phyloP scores from a whole-genome alignment of 2,113 vertebrate species.

The Cromileptes altivelis region DNA sequence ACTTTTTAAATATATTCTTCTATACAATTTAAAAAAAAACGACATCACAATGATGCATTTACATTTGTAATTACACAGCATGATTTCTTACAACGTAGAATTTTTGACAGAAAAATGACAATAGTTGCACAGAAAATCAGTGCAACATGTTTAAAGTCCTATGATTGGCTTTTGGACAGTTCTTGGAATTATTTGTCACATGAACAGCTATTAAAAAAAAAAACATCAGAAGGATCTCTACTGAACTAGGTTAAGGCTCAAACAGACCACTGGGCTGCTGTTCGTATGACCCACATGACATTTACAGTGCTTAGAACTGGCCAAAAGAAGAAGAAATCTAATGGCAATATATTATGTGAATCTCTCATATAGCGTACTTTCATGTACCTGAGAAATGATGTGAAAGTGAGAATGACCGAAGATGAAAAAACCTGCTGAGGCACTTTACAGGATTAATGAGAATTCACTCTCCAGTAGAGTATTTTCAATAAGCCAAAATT shows the following conservation, averaged over 20 bases:
- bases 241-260: not conserved
- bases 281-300: not conserved
- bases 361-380: not conserved
- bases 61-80: not conserved
- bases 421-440: not conserved
- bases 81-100: not conserved
- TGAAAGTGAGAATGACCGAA: too few relatives aligned
- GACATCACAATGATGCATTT: not conserved
- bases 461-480: not conserved
- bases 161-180: not conserved
- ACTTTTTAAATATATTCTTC: not conserved
- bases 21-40: constrained; percentile 17
- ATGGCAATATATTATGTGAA: not conserved
- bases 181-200: not conserved
- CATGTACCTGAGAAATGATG: not conserved
- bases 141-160: not conserved
- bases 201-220: not conserved
- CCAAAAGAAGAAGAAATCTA: not conserved
- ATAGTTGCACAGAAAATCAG: not conserved
- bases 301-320: not conserved
- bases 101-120: not conserved
- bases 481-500: not conserved
- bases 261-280: not conserved
- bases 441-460: not conserved
- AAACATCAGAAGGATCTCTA: not conserved